A percentile compares a stretch with the other conserved stretches of the same genome.
Conservation (phyloP, 2,113 vertebrate genomes). For the Bothrops jararaca region DNA sequence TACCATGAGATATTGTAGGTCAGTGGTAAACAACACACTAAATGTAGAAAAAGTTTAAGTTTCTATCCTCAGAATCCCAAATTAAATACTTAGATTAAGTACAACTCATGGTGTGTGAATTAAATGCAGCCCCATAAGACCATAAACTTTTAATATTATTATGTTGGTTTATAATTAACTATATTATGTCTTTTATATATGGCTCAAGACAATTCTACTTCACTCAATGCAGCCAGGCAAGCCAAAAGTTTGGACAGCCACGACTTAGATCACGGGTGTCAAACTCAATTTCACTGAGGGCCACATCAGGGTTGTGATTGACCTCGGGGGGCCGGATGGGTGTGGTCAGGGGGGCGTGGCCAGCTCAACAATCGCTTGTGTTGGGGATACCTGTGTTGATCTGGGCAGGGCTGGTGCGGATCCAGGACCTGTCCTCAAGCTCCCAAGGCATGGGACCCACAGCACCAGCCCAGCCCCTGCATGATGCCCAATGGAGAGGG, state of each 20-base stretch:
- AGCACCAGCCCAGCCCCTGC: too few relatives aligned
- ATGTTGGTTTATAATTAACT: background rate
- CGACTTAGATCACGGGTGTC: background rate
- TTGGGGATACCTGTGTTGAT: too few relatives aligned
- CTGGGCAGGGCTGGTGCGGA: too few relatives aligned
- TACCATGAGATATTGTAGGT: background rate
- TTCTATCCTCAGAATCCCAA: background rate
- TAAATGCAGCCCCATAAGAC: background rate
- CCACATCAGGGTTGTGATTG: too few relatives aligned
- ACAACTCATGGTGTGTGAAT: background rate
- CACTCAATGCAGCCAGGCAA: background rate
- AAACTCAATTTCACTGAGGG: too few relatives aligned
- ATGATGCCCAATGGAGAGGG: too few relatives aligned
- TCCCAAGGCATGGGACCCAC: too few relatives aligned
- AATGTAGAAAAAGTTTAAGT: background rate
- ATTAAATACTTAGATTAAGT: background rate
- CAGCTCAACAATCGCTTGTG: too few relatives aligned
- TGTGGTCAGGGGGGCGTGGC: too few relatives aligned
- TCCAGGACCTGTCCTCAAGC: too few relatives aligned
- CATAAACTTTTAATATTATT: background rate
- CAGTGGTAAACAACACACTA: background rate
- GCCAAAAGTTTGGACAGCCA: background rate
- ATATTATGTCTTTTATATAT: background rate
- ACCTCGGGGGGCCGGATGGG: too few relatives aligned
- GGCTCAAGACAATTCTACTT: background rate